phyloP scores from a whole-genome alignment of 2,888 invertebrate species.

The Cecidostiba fungosa region DNA sequence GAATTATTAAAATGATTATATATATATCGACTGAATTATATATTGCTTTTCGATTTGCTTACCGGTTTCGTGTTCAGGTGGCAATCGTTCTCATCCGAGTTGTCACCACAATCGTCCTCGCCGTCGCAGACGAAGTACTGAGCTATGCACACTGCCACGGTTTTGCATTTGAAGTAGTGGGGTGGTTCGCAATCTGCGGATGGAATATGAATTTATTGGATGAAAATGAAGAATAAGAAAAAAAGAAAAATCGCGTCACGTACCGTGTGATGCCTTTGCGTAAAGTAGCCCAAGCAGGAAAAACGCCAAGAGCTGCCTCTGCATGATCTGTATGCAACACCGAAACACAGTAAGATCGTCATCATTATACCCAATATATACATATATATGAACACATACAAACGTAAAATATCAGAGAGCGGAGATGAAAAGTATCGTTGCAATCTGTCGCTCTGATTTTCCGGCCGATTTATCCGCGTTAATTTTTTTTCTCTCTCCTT shows the following conservation, averaged over 20 bases:
- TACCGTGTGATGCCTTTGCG: slow-evolving; percentile 21
- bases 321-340: slow-evolving; percentile 52
- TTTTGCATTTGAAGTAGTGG: slow-evolving; percentile 79
- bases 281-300: slow-evolving; percentile 41
- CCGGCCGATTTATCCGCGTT: background rate
- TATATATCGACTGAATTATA: too few relatives aligned
- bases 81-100: slow-evolving; percentile 82
- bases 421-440: background rate
- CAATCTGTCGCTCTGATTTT: background rate
- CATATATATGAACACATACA: too few relatives aligned
- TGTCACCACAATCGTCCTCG: slow-evolving; percentile 82
- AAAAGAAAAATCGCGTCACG: background rate
- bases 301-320: slow-evolving; percentile 53
- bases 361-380: too few relatives aligned
- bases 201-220: background rate
- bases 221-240: too few relatives aligned
- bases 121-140: slow-evolving; percentile 82
- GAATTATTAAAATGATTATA: background rate
- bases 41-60: background rate
- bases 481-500: background rate
- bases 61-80: background rate
- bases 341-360: background rate
- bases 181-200: slow-evolving; percentile 55
- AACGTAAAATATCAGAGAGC: too few relatives aligned
- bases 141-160: slow-evolving; percentile 82